Base-by-base conservation (phyloP, 2,888 invertebrate species). In the Limnephilus rhombicus region DNA sequence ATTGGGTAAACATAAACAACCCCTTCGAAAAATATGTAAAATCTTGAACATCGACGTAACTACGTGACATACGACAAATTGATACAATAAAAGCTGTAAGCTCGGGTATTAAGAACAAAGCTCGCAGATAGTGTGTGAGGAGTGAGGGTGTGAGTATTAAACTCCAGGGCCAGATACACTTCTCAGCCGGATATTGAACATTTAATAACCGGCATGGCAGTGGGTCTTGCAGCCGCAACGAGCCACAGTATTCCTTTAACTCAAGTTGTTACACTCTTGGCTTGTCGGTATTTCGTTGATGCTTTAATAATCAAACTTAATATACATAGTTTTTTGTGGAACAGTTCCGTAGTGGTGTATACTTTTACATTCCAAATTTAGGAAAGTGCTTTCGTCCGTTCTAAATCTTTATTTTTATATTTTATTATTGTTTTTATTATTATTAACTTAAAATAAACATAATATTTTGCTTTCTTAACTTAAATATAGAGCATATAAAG, bases 181-280 rank as follows among this genome's bases (percentile, higher is more conserved):
- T 68, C 24, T 80, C 53, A 49, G 68, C 91, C 91, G 92, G 92
- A 92, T 91, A 92, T 92, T 92, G 92, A 91, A 92, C 91, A 92
- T 92, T 92, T 92, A 92, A 92, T 92, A 92, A 92, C 92, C 85
- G n/a, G n/a, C n/a, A n/a, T n/a, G 92, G 90, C 53, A 86, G 92
- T 92, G 18, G 53, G 88, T 90, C 90, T 90, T 92, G 92, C 89
- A 91, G 92, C 53, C 37, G 90, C 85, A 89, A 68, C 49, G 85
- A 90, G 90, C 45, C 86, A 45, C 82, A 80, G 85, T 68, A 82
- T 80, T 18, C 18, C 31, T 29, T 13, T 0, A 82, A 34, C 31
- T 82, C 24, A 68, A 68, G 24, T 34, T 37, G 11, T 83, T 83
- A 37, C 34, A 24, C 18, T 24, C 1, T 34, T 2, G 24, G 7